A percentile compares a stretch with the other conserved stretches of the same genome.
phyloP scores from a whole-genome alignment of 2,797 vertebrate genomes.

The Enteromius viviparus region DNA sequence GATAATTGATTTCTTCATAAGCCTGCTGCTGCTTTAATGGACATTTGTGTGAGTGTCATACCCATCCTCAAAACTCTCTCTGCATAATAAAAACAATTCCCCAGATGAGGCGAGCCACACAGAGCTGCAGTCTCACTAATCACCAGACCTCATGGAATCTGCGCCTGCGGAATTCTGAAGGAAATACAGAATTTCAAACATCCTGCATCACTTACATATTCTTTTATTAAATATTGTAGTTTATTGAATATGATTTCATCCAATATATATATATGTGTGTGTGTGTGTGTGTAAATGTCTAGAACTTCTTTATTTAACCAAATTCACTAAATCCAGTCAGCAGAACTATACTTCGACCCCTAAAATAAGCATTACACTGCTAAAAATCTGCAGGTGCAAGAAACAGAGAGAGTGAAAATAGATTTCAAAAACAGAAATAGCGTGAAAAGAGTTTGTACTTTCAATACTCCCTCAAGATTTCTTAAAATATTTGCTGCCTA shows the following conservation, averaged over 20 bases:
- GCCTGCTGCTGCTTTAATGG: slow-evolving; percentile 73
- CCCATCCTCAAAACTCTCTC: slow-evolving; percentile 56
- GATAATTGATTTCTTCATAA: slow-evolving; percentile 12
- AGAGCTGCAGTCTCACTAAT: slow-evolving; percentile 40
- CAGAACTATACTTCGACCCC: background rate
- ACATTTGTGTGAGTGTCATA: slow-evolving; percentile 69
- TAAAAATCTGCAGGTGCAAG: background rate
- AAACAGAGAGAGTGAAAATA: background rate
- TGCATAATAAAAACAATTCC: slow-evolving; percentile 30
- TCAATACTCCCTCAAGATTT: slow-evolving; percentile 22
- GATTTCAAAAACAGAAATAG: slow-evolving; percentile 26
- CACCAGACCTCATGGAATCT: slow-evolving; percentile 5
- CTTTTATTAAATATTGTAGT: background rate
- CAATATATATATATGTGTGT: background rate
- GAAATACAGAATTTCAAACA: background rate
- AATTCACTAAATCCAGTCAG: background rate
- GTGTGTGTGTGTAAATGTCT: background rate
- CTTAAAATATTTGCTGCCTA: slow-evolving; percentile 12
- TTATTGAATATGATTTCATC: background rate
- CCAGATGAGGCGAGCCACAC: slow-evolving; percentile 43
- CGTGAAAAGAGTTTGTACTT: background rate
- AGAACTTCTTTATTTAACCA: background rate
- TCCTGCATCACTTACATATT: background rate
- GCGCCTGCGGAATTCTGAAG: background rate
- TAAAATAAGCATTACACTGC: background rate